Conservation (phyloP, 1,140 invertebrate genomes). For the Rhyzopertha dominica region DNA sequence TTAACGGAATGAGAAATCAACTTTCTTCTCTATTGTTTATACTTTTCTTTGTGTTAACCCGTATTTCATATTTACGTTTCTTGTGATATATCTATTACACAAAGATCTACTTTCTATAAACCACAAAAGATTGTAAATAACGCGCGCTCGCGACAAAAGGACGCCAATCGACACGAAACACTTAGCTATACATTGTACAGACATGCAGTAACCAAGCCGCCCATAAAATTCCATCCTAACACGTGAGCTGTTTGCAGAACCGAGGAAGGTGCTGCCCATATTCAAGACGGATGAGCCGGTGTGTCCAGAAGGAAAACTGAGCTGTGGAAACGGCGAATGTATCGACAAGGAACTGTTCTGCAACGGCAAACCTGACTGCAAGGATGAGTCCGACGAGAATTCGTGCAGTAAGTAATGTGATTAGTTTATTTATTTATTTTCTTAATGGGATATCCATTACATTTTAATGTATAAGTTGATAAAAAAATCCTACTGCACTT, state of each 20-base stretch:
- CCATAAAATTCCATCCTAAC: conserved; percentile 1
- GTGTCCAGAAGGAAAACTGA: conserved; percentile 80
- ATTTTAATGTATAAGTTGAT: conserved; percentile 1
- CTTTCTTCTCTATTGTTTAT: no score
- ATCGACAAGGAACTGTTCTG: conserved; percentile 88
- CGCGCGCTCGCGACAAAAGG: no score
- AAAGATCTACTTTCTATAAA: conserved; percentile 24
- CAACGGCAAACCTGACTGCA: conserved; percentile 86
- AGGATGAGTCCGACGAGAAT: conserved; percentile 92
- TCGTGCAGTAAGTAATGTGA: conserved; percentile 78
- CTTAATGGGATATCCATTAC: conserved; percentile 7
- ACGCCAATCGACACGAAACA: conserved; percentile 21
- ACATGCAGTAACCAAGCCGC: neutral
- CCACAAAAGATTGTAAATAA: conserved; percentile 17
- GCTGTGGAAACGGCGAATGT: conserved; percentile 85
- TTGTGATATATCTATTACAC: no score
- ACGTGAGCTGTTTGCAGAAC: conserved; percentile 55
- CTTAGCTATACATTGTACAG: conserved; percentile 6
- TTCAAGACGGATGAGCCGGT: conserved; percentile 88
- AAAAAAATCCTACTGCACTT: no score
- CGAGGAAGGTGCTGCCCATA: conserved; percentile 79
- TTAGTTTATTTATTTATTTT: conserved; percentile 13
- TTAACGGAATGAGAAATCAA: no score
- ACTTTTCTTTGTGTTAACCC: no score
- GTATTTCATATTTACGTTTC: no score